These are phyloP conservation scores for Crepidodera aurea DNA, from an alignment of 2,888 invertebrate genomes.

Conservation along the genomic window DNA sequence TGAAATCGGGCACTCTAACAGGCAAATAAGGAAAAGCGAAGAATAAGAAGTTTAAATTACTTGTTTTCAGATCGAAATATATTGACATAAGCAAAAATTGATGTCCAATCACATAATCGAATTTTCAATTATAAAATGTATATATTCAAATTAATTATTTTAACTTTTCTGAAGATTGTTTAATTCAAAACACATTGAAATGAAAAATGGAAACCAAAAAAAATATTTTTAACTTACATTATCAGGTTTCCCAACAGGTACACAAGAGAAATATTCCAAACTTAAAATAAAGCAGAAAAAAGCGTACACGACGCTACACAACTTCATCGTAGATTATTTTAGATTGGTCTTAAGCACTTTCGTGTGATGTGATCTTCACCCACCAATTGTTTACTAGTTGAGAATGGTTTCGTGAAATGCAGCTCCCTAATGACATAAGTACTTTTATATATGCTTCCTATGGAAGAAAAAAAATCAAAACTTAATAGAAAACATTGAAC, in stretches of 20 bases:
- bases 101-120: too few species aligned
- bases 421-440: conserved; percentile 31
- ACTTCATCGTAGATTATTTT: conserved; percentile 20
- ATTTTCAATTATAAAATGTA: too few species aligned
- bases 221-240: conserved; percentile 27
- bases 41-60: too few species aligned
- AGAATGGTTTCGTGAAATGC: conserved; percentile 24
- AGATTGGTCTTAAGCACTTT: too few species aligned
- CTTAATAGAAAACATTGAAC: conserved; percentile 40
- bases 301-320: conserved; percentile 9
- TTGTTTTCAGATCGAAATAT: too few species aligned
- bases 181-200: too few species aligned
- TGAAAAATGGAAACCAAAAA: too few species aligned
- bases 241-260: conserved; percentile 27
- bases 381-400: conserved; percentile 10
- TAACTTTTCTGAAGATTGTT: too few species aligned
- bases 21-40: too few species aligned
- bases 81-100: too few species aligned
- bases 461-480: conserved; percentile 42
- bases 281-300: conserved; percentile 4
- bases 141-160: too few species aligned
- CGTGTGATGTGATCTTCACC: neutral
- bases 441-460: conserved; percentile 19
- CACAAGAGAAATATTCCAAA: conserved; percentile 1
- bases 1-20: too few species aligned